Evolutionary conservation across 1,140 invertebrate genomes (phyloP).

Genomic region (Cryptotermes secundus): DNA sequence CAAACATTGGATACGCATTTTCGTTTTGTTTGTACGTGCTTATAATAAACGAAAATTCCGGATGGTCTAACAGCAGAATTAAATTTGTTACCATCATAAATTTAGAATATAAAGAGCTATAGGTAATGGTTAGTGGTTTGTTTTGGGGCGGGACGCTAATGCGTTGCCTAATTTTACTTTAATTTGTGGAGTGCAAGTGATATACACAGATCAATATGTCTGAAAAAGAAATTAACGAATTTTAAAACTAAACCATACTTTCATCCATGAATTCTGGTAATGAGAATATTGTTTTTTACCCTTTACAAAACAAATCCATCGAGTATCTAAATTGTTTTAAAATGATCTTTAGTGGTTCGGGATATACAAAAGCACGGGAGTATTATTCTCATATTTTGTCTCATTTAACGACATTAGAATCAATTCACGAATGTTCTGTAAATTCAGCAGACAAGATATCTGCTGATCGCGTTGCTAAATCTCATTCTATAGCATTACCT

Average conservation of each 20-base stretch:
- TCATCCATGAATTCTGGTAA: not conserved
- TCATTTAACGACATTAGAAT: too few relatives aligned
- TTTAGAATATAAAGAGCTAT: not conserved
- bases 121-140: not conserved
- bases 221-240: not conserved
- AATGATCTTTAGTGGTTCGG: too few relatives aligned
- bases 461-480: too few relatives aligned
- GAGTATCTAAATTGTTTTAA: too few relatives aligned
- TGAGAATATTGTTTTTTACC: not conserved
- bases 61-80: not conserved
- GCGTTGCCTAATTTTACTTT: not conserved
- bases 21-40: not conserved
- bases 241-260: not conserved
- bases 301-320: not conserved
- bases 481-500: too few relatives aligned
- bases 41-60: not conserved
- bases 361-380: too few relatives aligned
- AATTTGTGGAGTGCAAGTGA: constrained; percentile 1
- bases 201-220: not conserved
- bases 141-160: not conserved
- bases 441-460: too few relatives aligned
- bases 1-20: not conserved
- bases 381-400: too few relatives aligned
- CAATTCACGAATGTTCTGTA: too few relatives aligned
- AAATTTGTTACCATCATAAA: constrained; percentile 3